These are phyloP conservation scores for Haliclystus octoradiatus DNA, from an alignment of 30 jellyfish, hydroid and myxozoan genomes.

Conservation along the genomic window DNA sequence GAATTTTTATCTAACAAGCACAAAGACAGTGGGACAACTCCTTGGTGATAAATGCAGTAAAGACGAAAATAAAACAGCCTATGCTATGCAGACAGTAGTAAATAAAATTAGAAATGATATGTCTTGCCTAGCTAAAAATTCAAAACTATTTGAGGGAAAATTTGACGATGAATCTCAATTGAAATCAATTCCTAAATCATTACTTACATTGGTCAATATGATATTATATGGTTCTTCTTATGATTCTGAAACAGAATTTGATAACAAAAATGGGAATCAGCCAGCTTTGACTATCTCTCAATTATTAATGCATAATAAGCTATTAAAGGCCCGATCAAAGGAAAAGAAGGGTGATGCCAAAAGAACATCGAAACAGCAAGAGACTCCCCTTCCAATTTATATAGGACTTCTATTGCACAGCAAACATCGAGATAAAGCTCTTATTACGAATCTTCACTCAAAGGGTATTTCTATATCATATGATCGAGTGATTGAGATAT, in stretches of 20 bases:
- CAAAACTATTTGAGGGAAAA: too few relatives aligned
- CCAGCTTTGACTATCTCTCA: conserved; percentile 19
- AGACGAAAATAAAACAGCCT: too few relatives aligned
- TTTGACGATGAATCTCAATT: conserved; percentile 6
- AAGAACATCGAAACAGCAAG: conserved; percentile 2
- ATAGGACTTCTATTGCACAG: conserved; percentile 12
- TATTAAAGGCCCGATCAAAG: background rate
- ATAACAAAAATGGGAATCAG: conserved; percentile 12
- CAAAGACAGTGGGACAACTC: too few relatives aligned
- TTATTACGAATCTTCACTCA: background rate
- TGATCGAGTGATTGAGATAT: conserved; percentile 25
- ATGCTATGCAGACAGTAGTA: too few relatives aligned
- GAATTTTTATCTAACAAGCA: too few relatives aligned
- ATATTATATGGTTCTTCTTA: conserved; percentile 5
- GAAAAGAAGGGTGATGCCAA: conserved; percentile 8
- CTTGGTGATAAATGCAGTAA: too few relatives aligned
- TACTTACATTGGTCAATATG: conserved; percentile 10
- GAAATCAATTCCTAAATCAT: conserved; percentile 10
- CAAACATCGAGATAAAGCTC: conserved; percentile 6
- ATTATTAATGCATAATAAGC: conserved; percentile 8
- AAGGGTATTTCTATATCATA: conserved; percentile 26
- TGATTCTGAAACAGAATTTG: too few relatives aligned
- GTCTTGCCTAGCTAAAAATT: too few relatives aligned
- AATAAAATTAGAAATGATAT: too few relatives aligned
- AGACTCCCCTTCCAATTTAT: conserved; percentile 27